These are phyloP conservation scores for Euphydryas editha DNA, from an alignment of 2,888 invertebrate genomes.

Conservation along the genomic window DNA sequence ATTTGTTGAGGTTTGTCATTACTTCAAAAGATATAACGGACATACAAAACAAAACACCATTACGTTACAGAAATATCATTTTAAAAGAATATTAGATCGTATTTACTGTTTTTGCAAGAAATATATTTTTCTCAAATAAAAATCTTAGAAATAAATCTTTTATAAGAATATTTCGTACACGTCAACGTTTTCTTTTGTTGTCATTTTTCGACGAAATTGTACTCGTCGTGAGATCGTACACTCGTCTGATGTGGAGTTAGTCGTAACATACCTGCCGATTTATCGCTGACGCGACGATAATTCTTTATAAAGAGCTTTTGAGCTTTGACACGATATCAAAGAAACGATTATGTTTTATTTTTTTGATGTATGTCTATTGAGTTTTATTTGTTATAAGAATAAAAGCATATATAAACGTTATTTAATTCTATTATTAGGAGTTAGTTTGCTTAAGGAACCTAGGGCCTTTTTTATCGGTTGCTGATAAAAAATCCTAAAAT, in stretches of 20 bases:
- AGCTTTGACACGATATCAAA: neutral
- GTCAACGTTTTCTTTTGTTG: neutral
- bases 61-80: too few species aligned
- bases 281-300: constrained; percentile 1
- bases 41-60: too few species aligned
- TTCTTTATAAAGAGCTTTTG: neutral
- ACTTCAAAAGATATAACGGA: too few species aligned
- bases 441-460: too few species aligned
- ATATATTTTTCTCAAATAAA: neutral
- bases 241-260: neutral
- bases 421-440: too few species aligned
- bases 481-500: too few species aligned
- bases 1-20: too few species aligned
- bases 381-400: neutral
- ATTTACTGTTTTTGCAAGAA: neutral
- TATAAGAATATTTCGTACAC: neutral
- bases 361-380: neutral
- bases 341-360: neutral
- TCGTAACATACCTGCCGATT: neutral
- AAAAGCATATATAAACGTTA: neutral
- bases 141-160: neutral
- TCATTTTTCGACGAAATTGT: neutral
- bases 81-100: neutral
- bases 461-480: too few species aligned
- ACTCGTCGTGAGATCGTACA: too few species aligned